Base-by-base conservation (phyloP, 2,113 vertebrate genomes). In the Corythornis vintsioides region DNA sequence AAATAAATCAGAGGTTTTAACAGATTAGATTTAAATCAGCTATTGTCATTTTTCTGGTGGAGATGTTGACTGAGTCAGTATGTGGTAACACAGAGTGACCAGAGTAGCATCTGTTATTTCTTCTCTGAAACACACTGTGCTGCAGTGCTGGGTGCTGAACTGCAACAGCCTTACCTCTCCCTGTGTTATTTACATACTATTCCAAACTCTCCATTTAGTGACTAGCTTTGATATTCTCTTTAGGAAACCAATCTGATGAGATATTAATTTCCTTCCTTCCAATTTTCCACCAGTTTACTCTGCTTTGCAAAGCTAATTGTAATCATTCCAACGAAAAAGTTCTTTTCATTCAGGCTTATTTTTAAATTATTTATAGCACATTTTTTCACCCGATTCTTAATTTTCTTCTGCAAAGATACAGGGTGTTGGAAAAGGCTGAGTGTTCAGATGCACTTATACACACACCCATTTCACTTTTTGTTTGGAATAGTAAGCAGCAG, bases 231-330 rank as follows among this genome's bases (percentile, higher is more conserved):
- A 73, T 76, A 75, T 16, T 72, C 42, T 60, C 38, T 79, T 79
- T 83, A 83, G 59, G 55, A 86, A 89, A 70, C 25, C 3, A 42
- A 10, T 61, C 22, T 55, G 55, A 85, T 65, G 48, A 90, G 67
- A 79, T 67, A 64, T 29, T 75, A 43, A 85, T 89, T 95, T 94
- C 8, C 40, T 87, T 89, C 25, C 38, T 79, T 93, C 50, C 18
- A 64, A 3, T 79, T 89, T 91, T 59, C 17, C 13, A 38, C 29
- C 50, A 64, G 53, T 61, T 82, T 67, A 52, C 26, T 72, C 33
- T 57, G 15, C 48, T 82, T 89, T 65, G 6, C 24, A 76, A 79
- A 79, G 12, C 15, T 87, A 83, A 48, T 82, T 19, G 21, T 75
- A 78, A 45, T 60, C 11, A 48, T 26, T 79, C 18, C 59, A 79